Percentiles rank a stretch among this genome's conserved stretches.
phyloP scores from a whole-genome alignment of 2,113 vertebrate species.

The Hymenochirus boettgeri region DNA sequence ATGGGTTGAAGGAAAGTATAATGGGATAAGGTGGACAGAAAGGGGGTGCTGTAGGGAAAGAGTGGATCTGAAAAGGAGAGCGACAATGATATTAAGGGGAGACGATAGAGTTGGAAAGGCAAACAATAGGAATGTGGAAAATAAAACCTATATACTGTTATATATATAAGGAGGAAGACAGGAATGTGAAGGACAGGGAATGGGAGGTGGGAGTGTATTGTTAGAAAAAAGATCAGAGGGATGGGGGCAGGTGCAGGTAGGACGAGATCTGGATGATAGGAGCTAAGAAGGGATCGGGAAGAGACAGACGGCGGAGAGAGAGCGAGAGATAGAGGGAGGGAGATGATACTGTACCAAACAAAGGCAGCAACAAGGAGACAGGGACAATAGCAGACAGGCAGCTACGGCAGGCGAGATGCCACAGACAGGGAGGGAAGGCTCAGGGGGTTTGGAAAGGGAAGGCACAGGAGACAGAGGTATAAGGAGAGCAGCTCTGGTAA shows the following conservation, averaged over 20 bases:
- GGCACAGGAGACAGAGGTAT: conserved; percentile 12
- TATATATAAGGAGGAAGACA: too few species aligned
- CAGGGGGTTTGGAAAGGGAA: not conserved
- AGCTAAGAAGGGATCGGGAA: not conserved
- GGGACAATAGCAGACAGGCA: not conserved
- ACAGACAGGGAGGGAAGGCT: not conserved
- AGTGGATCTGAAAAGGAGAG: not conserved
- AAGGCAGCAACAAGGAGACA: not conserved
- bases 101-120: not conserved
- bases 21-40: not conserved
- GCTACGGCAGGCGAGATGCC: not conserved
- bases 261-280: too few species aligned
- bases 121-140: not conserved
- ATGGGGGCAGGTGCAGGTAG: too few species aligned
- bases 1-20: too few species aligned
- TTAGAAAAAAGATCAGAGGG: not conserved
- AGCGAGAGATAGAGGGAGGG: not conserved
- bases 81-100: too few species aligned
- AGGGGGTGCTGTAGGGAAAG: not conserved
- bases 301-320: not conserved
- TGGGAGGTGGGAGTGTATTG: not conserved
- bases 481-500: not conserved
- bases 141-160: too few species aligned
- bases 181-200: too few species aligned
- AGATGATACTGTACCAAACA: too few species aligned